phyloP scores from a whole-genome alignment of 1,140 invertebrate genomes.

The Linepithema humile region DNA sequence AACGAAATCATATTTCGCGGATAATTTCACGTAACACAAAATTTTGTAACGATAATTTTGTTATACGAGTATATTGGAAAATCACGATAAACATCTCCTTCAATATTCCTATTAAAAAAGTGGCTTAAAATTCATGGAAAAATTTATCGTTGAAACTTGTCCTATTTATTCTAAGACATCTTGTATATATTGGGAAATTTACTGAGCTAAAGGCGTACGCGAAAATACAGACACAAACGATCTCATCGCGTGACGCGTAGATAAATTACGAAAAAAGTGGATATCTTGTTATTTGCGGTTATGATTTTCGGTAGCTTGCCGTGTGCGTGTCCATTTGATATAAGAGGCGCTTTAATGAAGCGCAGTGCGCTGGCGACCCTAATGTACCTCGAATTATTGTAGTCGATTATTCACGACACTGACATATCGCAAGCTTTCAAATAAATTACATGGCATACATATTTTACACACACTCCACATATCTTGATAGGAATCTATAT shows the following conservation, averaged over 20 bases:
- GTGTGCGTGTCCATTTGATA: neutral
- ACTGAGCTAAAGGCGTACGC: neutral
- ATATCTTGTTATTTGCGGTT: conserved; percentile 18
- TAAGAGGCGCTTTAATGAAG: conserved; percentile 35
- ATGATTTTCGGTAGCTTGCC: conserved; percentile 15
- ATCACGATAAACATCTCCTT: no score
- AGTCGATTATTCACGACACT: neutral
- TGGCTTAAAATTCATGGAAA: no score
- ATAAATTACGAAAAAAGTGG: neutral
- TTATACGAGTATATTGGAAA: neutral
- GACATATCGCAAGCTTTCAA: conserved; percentile 30
- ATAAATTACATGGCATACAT: conserved; percentile 40
- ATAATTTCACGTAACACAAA: neutral
- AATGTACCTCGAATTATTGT: conserved; percentile 41
- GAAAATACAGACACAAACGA: neutral
- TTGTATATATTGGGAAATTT: neutral
- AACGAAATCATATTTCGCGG: neutral
- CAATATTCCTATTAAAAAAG: no score
- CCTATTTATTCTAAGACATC: no score
- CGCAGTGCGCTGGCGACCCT: neutral
- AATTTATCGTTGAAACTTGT: no score
- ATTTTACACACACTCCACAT: conserved; percentile 13
- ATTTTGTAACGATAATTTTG: neutral
- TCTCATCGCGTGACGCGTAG: conserved; percentile 26
- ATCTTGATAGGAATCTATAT: neutral